These are phyloP conservation scores for Magallana angulata DNA, from an alignment of 1,140 invertebrate species.

Conservation along the genomic window DNA sequence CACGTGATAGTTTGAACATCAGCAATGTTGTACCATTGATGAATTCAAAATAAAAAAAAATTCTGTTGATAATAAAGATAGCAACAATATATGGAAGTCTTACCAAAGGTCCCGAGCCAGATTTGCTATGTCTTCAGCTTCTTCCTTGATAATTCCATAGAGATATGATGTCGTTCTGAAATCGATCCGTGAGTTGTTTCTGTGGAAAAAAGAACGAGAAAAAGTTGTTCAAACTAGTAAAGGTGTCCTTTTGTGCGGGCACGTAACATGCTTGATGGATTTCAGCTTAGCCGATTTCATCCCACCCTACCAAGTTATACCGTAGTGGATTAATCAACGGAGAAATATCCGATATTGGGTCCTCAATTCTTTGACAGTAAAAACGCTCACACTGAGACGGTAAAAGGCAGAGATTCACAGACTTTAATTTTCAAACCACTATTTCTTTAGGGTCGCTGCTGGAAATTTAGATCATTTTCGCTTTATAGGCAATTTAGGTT, in stretches of 20 bases:
- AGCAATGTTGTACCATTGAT: no score
- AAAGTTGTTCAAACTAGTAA: background rate
- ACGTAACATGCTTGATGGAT: slow-evolving; percentile 18
- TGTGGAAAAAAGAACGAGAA: background rate
- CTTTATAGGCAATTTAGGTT: background rate
- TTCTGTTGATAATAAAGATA: no score
- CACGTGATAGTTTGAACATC: no score
- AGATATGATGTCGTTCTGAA: background rate
- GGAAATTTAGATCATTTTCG: background rate
- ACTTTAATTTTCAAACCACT: background rate
- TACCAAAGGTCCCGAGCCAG: no score
- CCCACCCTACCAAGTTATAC: background rate
- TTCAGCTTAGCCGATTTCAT: background rate
- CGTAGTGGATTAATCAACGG: background rate
- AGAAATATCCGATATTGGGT: slow-evolving; percentile 9
- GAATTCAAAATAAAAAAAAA: no score
- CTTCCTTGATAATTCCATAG: no score
- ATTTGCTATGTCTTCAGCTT: no score
- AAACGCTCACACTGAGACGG: background rate
- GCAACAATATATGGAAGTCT: no score
- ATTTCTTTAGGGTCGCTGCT: background rate
- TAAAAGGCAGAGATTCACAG: background rate
- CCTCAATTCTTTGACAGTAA: slow-evolving; percentile 7
- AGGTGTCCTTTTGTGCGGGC: background rate
- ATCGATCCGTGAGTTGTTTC: background rate